A percentile compares a stretch with the other conserved stretches of the same genome.
Conservation (phyloP, 2,888 invertebrate species). For the Callimorpha dominula region DNA sequence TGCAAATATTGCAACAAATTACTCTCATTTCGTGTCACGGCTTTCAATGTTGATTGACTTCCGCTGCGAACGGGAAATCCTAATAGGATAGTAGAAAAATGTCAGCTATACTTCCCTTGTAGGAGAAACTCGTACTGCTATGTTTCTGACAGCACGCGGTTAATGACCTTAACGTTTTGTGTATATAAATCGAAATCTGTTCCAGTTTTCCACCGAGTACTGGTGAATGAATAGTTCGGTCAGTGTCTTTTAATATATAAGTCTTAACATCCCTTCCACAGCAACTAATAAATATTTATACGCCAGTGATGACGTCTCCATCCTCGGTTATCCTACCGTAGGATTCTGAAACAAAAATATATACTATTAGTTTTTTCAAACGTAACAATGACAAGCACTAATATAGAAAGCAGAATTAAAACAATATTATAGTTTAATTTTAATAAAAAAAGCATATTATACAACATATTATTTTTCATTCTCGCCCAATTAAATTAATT, state of each 20-base stretch:
- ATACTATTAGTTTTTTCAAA: too few species aligned
- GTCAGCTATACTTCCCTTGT: constrained; percentile 35
- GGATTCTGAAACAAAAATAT: not conserved
- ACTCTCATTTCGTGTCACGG: not conserved
- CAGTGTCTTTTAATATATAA: too few species aligned
- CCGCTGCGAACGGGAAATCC: constrained; percentile 42
- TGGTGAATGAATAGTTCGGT: too few species aligned
- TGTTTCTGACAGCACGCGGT: constrained; percentile 17
- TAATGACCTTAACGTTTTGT: not conserved
- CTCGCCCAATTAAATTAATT: too few species aligned
- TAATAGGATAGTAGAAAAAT: constrained; percentile 34
- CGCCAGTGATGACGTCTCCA: too few species aligned
- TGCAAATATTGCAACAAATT: not conserved
- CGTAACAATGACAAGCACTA: too few species aligned
- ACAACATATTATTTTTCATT: too few species aligned
- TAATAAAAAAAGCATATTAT: too few species aligned
- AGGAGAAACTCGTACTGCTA: constrained; percentile 39
- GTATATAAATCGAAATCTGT: not conserved
- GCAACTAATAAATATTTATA: too few species aligned
- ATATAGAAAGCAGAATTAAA: too few species aligned
- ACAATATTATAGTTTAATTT: too few species aligned
- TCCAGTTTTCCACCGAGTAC: not conserved
- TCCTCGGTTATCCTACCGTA: not conserved
- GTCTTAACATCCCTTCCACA: too few species aligned
- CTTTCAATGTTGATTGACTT: constrained; percentile 20